These are phyloP conservation scores for Kuschelorhynchus macadamiae DNA, from an alignment of 2,888 invertebrate species.

Conservation along the genomic window DNA sequence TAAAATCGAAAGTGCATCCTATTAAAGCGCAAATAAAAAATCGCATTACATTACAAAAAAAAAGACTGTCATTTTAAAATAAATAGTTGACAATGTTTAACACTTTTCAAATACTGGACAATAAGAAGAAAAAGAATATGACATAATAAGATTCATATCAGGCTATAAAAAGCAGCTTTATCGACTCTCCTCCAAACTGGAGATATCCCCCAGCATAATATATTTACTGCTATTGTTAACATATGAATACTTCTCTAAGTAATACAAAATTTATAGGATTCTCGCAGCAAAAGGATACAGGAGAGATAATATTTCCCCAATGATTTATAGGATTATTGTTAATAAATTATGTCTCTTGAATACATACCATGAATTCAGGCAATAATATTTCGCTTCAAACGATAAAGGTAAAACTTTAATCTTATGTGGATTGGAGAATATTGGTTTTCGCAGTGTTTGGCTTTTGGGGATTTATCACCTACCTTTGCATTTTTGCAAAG, in stretches of 20 bases:
- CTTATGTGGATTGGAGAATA: conserved; percentile 5
- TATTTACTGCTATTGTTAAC: conserved; percentile 46
- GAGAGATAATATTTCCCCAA: conserved; percentile 10
- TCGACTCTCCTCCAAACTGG: not conserved
- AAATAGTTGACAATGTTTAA: no score
- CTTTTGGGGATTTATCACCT: no score
- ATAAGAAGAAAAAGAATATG: no score
- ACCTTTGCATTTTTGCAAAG: no score
- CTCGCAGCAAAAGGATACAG: not conserved
- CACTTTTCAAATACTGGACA: no score
- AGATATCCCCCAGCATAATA: conserved; percentile 36
- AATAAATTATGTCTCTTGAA: conserved; percentile 34
- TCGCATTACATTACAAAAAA: no score
- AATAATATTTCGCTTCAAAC: conserved; percentile 15
- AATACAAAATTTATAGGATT: conserved; percentile 12
- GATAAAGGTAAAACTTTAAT: conserved; percentile 23
- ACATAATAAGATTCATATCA: not conserved
- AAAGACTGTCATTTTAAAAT: no score
- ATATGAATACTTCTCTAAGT: conserved; percentile 38
- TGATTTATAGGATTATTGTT: conserved; percentile 19
- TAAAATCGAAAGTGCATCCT: no score
- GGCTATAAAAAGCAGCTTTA: not conserved
- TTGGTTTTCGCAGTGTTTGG: no score
- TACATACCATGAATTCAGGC: conserved; percentile 18
- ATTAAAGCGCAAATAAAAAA: no score